phyloP scores from a whole-genome alignment of 2,797 vertebrate genomes.

The Amblyraja radiata region DNA sequence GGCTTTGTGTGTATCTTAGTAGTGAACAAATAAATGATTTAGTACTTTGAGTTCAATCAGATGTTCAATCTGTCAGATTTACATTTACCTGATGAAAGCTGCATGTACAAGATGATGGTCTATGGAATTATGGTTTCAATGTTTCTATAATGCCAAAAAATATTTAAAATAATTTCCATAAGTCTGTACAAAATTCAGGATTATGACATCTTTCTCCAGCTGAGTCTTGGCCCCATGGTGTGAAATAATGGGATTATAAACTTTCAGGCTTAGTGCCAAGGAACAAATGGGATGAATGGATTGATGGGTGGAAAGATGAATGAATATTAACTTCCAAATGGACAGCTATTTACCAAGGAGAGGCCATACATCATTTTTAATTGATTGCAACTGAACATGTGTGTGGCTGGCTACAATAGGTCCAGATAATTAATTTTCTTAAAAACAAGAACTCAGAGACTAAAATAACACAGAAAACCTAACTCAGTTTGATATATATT shows the following conservation, averaged over 20 bases:
- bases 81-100: not conserved
- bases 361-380: constrained; percentile 77
- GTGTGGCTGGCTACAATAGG: constrained; percentile 60
- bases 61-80: not conserved
- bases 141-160: constrained; percentile 41
- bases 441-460: constrained; percentile 44
- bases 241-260: constrained; percentile 51
- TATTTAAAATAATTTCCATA: constrained; percentile 45
- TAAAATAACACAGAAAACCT: not conserved
- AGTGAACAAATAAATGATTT: not conserved
- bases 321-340: constrained; percentile 56
- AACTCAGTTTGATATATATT: not conserved
- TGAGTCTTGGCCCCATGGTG: constrained; percentile 50
- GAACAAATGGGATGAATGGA: constrained; percentile 53
- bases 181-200: constrained; percentile 52
- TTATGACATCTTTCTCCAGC: constrained; percentile 49
- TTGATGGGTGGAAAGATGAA: constrained; percentile 59
- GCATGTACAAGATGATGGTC: not conserved
- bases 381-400: constrained; percentile 60
- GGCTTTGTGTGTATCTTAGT: not conserved
- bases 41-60: not conserved
- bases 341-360: constrained; percentile 52
- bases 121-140: not conserved
- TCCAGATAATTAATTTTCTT: constrained; percentile 55
- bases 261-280: constrained; percentile 53